phyloP scores from a whole-genome alignment of 2,888 invertebrate genomes.

The Agrotis segetum region DNA sequence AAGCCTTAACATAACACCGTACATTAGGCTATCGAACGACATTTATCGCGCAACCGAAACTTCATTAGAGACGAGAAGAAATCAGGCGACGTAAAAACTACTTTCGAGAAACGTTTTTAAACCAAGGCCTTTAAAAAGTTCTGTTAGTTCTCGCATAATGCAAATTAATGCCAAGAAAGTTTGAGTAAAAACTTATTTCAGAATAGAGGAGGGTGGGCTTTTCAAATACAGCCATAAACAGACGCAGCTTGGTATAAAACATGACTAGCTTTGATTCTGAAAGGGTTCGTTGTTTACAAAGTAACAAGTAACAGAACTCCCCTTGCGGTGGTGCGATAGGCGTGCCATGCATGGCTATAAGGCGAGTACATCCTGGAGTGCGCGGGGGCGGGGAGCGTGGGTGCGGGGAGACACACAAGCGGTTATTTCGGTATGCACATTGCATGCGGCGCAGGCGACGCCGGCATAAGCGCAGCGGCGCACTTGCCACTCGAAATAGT shows the following conservation, averaged over 20 bases:
- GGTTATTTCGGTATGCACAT: conserved; percentile 91
- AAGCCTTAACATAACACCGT: conserved; percentile 83
- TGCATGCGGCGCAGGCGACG: conserved; percentile 80
- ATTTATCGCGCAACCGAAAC: conserved; percentile 80
- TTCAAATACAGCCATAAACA: conserved; percentile 41
- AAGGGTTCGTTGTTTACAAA: conserved; percentile 77
- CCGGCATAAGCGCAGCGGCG: conserved; percentile 77
- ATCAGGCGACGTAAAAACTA: conserved; percentile 36
- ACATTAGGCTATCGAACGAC: conserved; percentile 85
- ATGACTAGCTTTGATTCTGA: conserved; percentile 64
- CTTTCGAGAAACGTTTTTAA: conserved; percentile 15
- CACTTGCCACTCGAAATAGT: conserved; percentile 91
- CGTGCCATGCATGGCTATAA: conserved; percentile 82
- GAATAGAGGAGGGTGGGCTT: neutral
- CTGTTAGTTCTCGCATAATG: neutral
- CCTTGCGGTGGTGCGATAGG: conserved; percentile 76
- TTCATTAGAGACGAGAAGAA: conserved; percentile 49
- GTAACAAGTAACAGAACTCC: conserved; percentile 77
- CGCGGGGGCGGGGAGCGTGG: conserved; percentile 70
- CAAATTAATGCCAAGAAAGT: conserved; percentile 9
- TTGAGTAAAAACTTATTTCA: conserved; percentile 1
- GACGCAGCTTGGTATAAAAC: conserved; percentile 52
- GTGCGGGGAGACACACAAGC: conserved; percentile 80
- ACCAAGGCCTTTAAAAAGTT: neutral
- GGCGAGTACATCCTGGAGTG: conserved; percentile 81